Conservation (phyloP, 2,113 vertebrate species). For the Athene cunicularia region DNA sequence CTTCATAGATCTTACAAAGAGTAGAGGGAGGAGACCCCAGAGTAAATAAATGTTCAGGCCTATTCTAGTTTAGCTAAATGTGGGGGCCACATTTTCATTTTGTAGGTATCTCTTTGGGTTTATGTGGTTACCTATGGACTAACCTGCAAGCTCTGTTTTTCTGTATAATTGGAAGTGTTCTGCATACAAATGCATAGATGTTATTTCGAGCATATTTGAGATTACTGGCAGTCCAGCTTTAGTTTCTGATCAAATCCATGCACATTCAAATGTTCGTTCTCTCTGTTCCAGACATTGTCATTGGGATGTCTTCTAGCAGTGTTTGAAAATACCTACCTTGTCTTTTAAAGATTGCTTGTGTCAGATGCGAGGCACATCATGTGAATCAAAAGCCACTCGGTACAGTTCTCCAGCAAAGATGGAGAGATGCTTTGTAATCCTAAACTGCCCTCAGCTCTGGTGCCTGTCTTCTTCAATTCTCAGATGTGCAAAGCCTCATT, state of each 20-base stretch:
- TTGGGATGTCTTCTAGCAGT: not conserved
- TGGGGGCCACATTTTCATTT: not conserved
- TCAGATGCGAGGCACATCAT: not conserved
- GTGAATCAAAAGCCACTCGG: not conserved
- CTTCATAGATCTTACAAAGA: not conserved
- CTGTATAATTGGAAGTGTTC: not conserved
- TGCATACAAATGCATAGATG: not conserved
- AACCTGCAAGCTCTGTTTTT: not conserved
- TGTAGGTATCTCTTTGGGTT: not conserved
- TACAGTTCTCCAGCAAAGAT: not conserved
- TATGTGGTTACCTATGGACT: not conserved
- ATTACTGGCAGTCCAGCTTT: not conserved
- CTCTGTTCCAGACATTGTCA: not conserved
- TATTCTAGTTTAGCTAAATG: not conserved
- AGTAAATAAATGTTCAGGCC: not conserved
- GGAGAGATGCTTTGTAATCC: not conserved
- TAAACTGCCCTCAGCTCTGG: not conserved
- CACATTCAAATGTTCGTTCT: not conserved
- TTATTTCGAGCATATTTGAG: not conserved
- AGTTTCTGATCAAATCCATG: not conserved
- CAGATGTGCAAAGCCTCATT: constrained; percentile 27
- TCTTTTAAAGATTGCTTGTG: not conserved
- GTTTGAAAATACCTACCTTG: not conserved
- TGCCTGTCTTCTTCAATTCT: constrained; percentile 20
- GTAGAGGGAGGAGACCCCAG: not conserved